Evolutionary conservation across 1,140 invertebrate species (phyloP), one percentile per base, ranked within the genome.

Genomic region (Drosophila sturtevanti): DNA sequence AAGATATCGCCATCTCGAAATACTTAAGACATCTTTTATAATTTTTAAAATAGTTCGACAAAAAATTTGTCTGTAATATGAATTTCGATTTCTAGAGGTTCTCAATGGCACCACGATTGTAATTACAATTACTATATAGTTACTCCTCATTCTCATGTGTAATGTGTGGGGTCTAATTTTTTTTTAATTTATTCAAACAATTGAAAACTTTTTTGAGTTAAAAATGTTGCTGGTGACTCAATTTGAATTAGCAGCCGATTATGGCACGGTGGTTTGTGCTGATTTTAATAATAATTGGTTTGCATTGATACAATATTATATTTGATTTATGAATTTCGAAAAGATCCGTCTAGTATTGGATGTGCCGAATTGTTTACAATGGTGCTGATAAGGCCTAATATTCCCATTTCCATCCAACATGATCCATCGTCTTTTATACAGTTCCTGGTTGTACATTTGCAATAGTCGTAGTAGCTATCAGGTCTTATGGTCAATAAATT

Each of bases 401-500:
- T 62, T 44, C 11, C 16, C 5, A 34, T 56, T 18, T 56, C 18
- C 27, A 31, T 10, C 41, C 41, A 48, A 48, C 41, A 48, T 48
- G 41, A 18, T 48, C 41, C 2, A 48, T 48, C 41, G 41, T 9
- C 41, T 34, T 37, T 44, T 22, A 34, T 60, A 65, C 63, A 66
- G 12, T 11, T 22, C 44, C 37, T 24, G 12, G 4, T 61, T 41
- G n/a, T 35, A 44, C 38, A 67, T 62, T 65, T 72, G 41, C 56
- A 81, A 80, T 81, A 60, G 68, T 54, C 35, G 48, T 81, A 60
- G 68, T 54, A 51, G 48, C 77, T 81, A 81, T 81, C 78, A 81
- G 78, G 78, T 81, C 77, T 76, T 77, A 73, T 69, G 65, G 70
- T 81, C 68, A 81, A 81, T 81, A 81, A 81, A 81, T 81, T 81